Evolutionary conservation across 2,888 invertebrate species (phyloP).

Genomic region (Rugalucina vietnamica): DNA sequence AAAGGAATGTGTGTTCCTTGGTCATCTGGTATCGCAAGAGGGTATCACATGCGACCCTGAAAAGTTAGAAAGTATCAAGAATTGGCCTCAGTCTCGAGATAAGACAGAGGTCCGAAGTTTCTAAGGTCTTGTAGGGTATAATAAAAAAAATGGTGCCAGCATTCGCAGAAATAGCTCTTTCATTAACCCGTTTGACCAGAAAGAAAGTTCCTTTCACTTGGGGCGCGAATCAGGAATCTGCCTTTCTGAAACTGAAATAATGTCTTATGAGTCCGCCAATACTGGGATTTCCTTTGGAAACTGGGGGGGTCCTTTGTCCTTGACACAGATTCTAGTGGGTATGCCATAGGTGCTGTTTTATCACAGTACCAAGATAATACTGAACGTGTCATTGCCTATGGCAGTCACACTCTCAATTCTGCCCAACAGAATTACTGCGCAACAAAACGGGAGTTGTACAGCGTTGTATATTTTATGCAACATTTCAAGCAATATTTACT

Average conservation of each 20-base stretch:
- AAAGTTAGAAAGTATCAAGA: constrained; percentile 2
- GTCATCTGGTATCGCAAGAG: constrained; percentile 7
- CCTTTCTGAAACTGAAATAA: no score
- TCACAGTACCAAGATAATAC: constrained; percentile 31
- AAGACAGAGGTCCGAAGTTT: no score
- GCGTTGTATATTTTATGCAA: constrained; percentile 37
- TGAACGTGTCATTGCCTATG: constrained; percentile 39
- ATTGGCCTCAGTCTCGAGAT: constrained; percentile 3
- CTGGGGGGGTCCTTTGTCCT: constrained; percentile 10
- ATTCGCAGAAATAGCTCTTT: no score
- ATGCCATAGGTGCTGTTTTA: constrained; percentile 24
- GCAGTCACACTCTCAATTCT: neutral
- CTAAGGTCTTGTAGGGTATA: no score
- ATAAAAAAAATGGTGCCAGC: no score
- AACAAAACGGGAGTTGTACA: constrained; percentile 40
- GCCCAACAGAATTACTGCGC: constrained; percentile 40
- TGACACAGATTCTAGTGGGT: constrained; percentile 36
- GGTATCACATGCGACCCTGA: constrained; percentile 24
- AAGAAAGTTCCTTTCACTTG: no score
- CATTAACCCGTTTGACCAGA: no score
- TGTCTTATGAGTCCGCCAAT: no score
- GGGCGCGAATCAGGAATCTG: no score
- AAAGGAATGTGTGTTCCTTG: constrained; percentile 22
- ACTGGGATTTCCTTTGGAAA: neutral
- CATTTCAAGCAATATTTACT: constrained; percentile 37